phyloP scores from a whole-genome alignment of 2,113 vertebrate species.

The Haliaeetus leucogaster region DNA sequence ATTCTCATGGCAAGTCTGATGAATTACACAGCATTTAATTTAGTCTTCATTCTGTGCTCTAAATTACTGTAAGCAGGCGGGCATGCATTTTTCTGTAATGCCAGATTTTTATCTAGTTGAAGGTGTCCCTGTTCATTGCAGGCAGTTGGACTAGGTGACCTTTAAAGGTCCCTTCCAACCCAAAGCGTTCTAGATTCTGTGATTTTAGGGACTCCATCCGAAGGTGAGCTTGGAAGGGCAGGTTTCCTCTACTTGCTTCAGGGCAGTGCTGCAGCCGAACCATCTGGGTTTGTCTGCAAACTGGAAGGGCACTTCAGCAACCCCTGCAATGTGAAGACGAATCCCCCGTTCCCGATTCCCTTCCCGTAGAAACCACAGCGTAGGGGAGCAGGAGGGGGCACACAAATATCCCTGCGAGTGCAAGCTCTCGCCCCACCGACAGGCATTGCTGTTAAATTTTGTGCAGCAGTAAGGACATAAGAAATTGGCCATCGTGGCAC shows the following conservation, averaged over 20 bases:
- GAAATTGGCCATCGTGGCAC: neutral
- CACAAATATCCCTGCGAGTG: neutral
- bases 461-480: neutral
- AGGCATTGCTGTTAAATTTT: neutral
- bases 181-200: neutral
- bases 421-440: neutral
- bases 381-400: neutral
- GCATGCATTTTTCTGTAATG: neutral
- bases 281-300: neutral
- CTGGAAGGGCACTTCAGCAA: neutral
- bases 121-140: neutral
- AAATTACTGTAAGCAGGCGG: neutral
- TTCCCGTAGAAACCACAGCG: neutral
- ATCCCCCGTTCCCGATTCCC: neutral
- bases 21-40: neutral
- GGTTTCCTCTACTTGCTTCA: neutral
- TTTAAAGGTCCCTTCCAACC: neutral
- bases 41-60: neutral
- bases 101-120: neutral
- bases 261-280: neutral
- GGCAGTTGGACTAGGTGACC: neutral
- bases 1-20: neutral
- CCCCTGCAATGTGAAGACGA: rapidly evolving
- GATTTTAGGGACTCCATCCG: neutral
- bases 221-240: neutral